Base-by-base conservation (phyloP, 2,888 invertebrate species). In the Ryuthela nishihirai region DNA sequence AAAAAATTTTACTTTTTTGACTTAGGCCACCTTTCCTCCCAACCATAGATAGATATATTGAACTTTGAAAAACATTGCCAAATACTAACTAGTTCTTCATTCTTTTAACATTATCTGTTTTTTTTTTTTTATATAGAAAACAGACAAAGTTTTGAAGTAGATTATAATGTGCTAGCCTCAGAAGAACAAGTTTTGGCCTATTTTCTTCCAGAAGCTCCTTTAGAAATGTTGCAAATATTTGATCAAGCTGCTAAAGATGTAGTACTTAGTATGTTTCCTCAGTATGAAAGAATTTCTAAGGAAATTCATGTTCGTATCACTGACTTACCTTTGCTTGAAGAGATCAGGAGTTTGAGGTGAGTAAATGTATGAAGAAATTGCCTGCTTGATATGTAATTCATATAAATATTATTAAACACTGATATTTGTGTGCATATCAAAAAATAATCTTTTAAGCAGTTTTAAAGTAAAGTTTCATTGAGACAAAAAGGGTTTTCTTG, bases 201-300 rank as follows among this genome's bases (percentile, higher is more conserved):
- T 75, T 99, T 99, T 74, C 73, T 99, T 44, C 98, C 98, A 0
- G 98, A 99, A 75, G 98, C 98, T 0, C 99, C 99, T 0, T 83
- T 87, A 65, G 94, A 97, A 77, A 92, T 98, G 88, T 76, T 98
- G n/a, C 85, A 88, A 72, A 92, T 95, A 65, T 93, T 98, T 73
- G 92, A 97, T 74, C 87, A 90, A 70, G 79, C 78, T 26, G 77
- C 77, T 5, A 78, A 78, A 58, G 78, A 80, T 56, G 85, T 98
- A 65, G 97, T 98, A 0, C 77, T 97, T 17, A 85, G 86, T 55
- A 88, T 95, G 76, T 99, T 91, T 71, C 97, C 99, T 0, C 90
- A 92, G 70, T 99, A 99, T 72, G 90, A 91, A 68, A 81, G 95
- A 58, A 97, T 99, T 3, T 88, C 93, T 0, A 83, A 84, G 40